Evolutionary conservation across 1,140 invertebrate genomes (phyloP).

Genomic region (Tetragonula clypearis): DNA sequence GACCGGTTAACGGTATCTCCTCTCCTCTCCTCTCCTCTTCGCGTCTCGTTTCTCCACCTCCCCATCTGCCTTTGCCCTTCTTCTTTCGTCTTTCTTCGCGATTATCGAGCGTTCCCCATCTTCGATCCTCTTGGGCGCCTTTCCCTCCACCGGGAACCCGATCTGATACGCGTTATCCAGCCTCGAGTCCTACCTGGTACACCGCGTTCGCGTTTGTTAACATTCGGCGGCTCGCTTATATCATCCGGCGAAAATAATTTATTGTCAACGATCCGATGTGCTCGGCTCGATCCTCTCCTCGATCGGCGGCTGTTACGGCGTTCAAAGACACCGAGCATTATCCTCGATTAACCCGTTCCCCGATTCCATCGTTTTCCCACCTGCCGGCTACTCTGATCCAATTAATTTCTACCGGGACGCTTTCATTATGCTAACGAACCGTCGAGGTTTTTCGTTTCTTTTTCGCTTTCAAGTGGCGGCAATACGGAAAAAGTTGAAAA

Average conservation of each 20-base stretch:
- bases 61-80: neutral
- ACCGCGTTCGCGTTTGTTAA: neutral
- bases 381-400: conserved; percentile 9
- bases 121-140: neutral
- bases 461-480: neutral
- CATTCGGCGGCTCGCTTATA: neutral
- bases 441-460: neutral
- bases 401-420: neutral
- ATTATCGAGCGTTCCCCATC: conserved; percentile 36
- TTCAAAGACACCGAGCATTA: conserved; percentile 22
- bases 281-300: neutral
- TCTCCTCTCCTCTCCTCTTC: neutral
- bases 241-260: conserved; percentile 29
- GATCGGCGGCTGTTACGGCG: neutral
- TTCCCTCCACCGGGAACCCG: conserved; percentile 1
- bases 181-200: too few relatives aligned
- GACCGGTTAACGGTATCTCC: conserved; percentile 51
- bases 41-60: neutral
- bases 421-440: conserved; percentile 21
- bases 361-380: conserved; percentile 16
- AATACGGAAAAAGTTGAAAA: too few relatives aligned
- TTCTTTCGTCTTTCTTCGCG: neutral
- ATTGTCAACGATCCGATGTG: conserved; percentile 12
- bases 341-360: conserved; percentile 12
- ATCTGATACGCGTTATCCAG: conserved; percentile 39